These are phyloP conservation scores for Chelon auratus DNA, from an alignment of 2,797 vertebrate species.

Conservation along the genomic window DNA sequence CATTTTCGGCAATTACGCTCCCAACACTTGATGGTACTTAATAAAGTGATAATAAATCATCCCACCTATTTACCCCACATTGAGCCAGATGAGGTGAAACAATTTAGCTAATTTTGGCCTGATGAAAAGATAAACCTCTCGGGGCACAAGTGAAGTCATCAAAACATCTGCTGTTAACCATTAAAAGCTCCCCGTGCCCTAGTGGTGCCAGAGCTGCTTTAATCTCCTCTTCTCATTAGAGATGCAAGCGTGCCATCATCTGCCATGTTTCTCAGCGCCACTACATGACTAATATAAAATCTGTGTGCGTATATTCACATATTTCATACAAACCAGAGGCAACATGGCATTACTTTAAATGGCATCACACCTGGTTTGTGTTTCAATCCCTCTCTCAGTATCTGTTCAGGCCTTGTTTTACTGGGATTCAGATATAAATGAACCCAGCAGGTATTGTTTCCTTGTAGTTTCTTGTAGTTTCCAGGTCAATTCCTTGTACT, in stretches of 20 bases:
- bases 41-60: constrained; percentile 64
- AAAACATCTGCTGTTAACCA: constrained; percentile 67
- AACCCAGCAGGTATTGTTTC: background rate
- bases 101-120: constrained; percentile 62
- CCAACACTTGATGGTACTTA: constrained; percentile 36
- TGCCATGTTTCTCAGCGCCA: constrained; percentile 25
- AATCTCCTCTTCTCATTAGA: constrained; percentile 36
- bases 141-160: constrained; percentile 57
- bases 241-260: constrained; percentile 30
- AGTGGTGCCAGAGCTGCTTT: constrained; percentile 48
- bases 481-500: too few species aligned
- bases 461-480: background rate
- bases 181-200: constrained; percentile 51
- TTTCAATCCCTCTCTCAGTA: background rate
- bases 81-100: constrained; percentile 66
- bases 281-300: constrained; percentile 6
- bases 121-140: constrained; percentile 60
- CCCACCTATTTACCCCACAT: constrained; percentile 64
- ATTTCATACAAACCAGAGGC: background rate
- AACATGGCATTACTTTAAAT: background rate
- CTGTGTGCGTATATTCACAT: background rate
- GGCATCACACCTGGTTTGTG: background rate
- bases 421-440: background rate
- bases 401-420: background rate
- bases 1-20: constrained; percentile 9